Evolutionary conservation across 2,797 vertebrate species (phyloP).

Genomic region (Sciurus vulgaris): DNA sequence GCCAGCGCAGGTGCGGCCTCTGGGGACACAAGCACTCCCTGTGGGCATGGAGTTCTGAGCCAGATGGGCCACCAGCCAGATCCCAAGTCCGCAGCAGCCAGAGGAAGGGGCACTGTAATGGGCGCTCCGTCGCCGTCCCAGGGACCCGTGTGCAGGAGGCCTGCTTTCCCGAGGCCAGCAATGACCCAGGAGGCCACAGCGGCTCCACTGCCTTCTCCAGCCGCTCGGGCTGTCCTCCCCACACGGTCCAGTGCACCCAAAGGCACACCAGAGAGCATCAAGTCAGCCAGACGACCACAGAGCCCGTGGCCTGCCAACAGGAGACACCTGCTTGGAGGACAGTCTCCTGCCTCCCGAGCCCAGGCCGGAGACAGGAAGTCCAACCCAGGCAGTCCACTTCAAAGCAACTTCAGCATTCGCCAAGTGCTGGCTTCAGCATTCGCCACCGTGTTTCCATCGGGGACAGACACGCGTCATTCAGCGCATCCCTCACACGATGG

Average conservation of each 20-base stretch:
- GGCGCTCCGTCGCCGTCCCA: neutral
- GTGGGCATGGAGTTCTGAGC: rapidly evolving
- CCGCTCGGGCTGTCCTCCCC: neutral
- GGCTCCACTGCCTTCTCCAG: rapidly evolving
- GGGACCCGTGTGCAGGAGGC: rapidly evolving
- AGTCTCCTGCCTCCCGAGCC: neutral
- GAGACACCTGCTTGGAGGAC: rapidly evolving
- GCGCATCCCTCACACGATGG: neutral
- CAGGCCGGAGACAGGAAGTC: neutral
- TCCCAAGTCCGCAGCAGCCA: neutral
- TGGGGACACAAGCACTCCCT: rapidly evolving
- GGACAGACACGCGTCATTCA: rapidly evolving
- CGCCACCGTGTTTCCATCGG: rapidly evolving
- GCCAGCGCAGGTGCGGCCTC: rapidly evolving
- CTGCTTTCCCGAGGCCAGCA: neutral
- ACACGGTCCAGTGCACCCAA: neutral
- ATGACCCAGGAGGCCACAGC: neutral
- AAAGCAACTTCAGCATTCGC: neutral
- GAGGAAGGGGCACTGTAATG: rapidly evolving
- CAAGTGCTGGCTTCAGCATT: no score
- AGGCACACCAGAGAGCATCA: neutral
- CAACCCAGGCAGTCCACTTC: rapidly evolving
- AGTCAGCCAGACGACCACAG: neutral
- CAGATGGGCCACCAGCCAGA: neutral
- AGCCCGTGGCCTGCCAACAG: neutral